Evolutionary conservation across 2,797 vertebrate species (phyloP).

Genomic region (Sebastes trivittatus): DNA sequence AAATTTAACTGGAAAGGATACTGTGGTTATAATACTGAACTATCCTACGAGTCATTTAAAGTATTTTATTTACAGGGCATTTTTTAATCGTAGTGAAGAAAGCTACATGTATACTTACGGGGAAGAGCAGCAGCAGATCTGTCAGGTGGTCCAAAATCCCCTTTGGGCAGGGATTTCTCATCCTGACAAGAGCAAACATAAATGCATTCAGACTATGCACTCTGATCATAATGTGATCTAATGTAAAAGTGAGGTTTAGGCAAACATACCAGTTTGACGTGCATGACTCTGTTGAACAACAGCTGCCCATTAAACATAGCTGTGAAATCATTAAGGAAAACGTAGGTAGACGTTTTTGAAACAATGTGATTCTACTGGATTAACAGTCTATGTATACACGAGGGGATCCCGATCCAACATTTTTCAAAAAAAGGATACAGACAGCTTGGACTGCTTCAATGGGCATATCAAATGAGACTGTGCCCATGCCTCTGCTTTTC

Average conservation of each 20-base stretch:
- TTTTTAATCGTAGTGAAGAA: background rate
- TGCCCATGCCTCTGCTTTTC: slow-evolving; percentile 96
- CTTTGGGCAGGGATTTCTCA: slow-evolving; percentile 94
- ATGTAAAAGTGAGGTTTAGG: background rate
- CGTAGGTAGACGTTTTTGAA: background rate
- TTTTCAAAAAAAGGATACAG: slow-evolving; percentile 90
- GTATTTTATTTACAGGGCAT: background rate
- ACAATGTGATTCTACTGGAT: background rate
- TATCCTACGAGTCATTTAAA: background rate
- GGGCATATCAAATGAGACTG: slow-evolving; percentile 95
- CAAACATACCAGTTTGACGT: slow-evolving; percentile 94
- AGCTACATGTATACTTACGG: slow-evolving; percentile 83
- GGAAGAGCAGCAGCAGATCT: slow-evolving; percentile 90
- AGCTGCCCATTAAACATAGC: slow-evolving; percentile 98
- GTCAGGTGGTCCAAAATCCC: slow-evolving; percentile 92
- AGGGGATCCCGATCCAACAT: background rate
- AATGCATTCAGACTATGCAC: background rate
- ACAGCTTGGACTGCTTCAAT: slow-evolving; percentile 98
- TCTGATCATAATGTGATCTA: rapidly evolving
- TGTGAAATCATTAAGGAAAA: slow-evolving; percentile 83
- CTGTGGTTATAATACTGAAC: background rate
- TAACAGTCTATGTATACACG: background rate
- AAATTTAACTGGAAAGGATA: background rate
- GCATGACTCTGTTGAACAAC: slow-evolving; percentile 97
- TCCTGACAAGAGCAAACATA: slow-evolving; percentile 80